Evolutionary conservation across 35 echinoderm and acorn worm species (phyloP).

Genomic region (Nesometra sesokonis): DNA sequence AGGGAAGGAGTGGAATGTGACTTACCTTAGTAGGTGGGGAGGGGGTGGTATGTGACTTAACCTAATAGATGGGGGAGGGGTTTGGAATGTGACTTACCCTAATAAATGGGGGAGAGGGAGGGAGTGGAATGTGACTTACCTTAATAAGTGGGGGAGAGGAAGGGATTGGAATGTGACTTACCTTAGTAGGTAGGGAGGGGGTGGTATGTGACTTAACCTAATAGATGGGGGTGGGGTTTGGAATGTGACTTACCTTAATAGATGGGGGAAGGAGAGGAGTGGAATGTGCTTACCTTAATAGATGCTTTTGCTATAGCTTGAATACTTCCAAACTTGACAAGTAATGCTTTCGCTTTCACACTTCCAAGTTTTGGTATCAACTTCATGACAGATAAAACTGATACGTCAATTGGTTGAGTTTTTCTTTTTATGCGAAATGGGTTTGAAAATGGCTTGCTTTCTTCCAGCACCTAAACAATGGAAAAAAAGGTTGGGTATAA

Average conservation of each 20-base stretch:
- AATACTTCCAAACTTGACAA: conserved; percentile 75
- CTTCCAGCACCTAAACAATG: conserved; percentile 62
- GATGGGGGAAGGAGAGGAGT: not conserved
- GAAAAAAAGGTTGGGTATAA: not conserved
- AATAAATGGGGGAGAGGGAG: too few relatives aligned
- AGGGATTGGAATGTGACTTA: not conserved
- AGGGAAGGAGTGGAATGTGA: too few relatives aligned
- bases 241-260: too few relatives aligned
- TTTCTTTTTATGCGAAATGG: conserved; percentile 53
- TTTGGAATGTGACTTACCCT: too few relatives aligned
- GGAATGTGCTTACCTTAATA: conserved; percentile 16
- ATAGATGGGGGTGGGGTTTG: not conserved
- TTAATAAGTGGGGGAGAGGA: too few relatives aligned
- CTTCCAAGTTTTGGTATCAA: conserved; percentile 70
- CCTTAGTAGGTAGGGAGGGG: too few relatives aligned
- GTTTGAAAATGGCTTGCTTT: conserved; percentile 73
- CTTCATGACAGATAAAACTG: conserved; percentile 53
- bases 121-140: too few relatives aligned
- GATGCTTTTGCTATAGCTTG: conserved; percentile 43
- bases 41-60: too few relatives aligned
- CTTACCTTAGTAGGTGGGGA: too few relatives aligned
- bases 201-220: not conserved
- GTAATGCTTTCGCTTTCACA: conserved; percentile 72
- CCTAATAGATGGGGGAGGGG: too few relatives aligned
- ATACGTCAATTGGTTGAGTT: conserved; percentile 24